Base-by-base conservation (phyloP, 2,888 invertebrate species). In the Drosophila buzzatii region DNA sequence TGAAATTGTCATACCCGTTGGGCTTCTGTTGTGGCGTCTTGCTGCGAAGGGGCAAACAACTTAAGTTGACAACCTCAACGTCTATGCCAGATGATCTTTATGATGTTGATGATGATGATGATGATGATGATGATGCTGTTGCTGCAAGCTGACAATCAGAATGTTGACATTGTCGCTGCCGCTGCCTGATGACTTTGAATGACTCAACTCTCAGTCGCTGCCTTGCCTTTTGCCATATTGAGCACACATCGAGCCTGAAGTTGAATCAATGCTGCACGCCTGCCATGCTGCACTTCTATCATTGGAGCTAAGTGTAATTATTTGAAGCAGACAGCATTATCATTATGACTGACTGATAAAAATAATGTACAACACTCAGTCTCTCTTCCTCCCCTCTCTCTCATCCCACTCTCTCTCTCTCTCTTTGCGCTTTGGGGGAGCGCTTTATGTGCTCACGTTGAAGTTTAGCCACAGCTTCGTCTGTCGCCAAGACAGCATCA, bases 1-100 rank as follows among this genome's bases (percentile, higher is more conserved):
- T 85, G 87, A 85, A 85, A 86, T 81, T 89, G 81, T 86, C 87
- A 89, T 83, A 77, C 57, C 70, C 78, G 71, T 74, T 86, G 87
- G 70, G 53, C 75, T 73, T 58, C 61, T 66, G 52, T 49, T 60
- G 63, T 47, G 75, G 45, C 37, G 33, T 45, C 55, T 52, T n/a
- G 53, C 27, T 35, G 52, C 31, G 63, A 20, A 16, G 37, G 35
- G 62, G 16, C 27, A 42, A 49, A 59, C 65, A 62, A 65, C 52
- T 72, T 61, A 51, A 72, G 57, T 49, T 78, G 78, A 64, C 78
- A 68, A 41, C 73, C 59, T 64, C 41, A 33, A n/a, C 49, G 61
- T 45, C 53, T 62, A 16, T 71, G 68, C 33, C 41, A 41, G 37
- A 44, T 41, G 41, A 27, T 67, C 23, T 16, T 61, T 31, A 31